Evolutionary conservation across 2,797 vertebrate species (phyloP).

Genomic region (Oryzias dopingdopingensis): DNA sequence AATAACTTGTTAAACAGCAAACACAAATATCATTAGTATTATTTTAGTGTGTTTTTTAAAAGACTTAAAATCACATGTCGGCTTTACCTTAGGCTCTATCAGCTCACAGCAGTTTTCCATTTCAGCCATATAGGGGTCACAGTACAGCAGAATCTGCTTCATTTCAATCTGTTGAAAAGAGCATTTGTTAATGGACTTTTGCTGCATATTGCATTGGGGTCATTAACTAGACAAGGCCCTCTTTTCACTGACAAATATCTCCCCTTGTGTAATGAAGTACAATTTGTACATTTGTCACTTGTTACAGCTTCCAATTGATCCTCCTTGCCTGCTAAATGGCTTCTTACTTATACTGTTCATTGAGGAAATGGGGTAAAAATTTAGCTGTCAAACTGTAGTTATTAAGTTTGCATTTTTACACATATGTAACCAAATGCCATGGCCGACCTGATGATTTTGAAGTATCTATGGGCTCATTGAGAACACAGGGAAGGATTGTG

Average conservation of each 20-base stretch:
- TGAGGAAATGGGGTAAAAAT: not conserved
- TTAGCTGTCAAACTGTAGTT: not conserved
- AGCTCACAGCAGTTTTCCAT: constrained; percentile 89
- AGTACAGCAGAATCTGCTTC: constrained; percentile 87
- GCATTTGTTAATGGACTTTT: constrained; percentile 17
- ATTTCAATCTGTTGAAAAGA: constrained; percentile 88
- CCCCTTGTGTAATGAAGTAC: not conserved
- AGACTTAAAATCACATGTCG: not conserved
- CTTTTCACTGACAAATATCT: constrained; percentile 9
- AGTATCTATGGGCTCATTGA: too few species aligned
- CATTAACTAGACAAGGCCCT: constrained; percentile 5
- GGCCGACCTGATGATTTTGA: too few species aligned
- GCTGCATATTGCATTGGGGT: constrained; percentile 6
- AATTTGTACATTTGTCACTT: constrained; percentile 10
- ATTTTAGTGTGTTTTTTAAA: not conserved
- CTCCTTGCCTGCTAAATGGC: not conserved
- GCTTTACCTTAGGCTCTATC: constrained; percentile 81
- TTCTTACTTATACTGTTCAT: too few species aligned
- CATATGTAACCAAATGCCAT: too few species aligned
- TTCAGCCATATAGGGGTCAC: constrained; percentile 82
- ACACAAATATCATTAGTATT: too few species aligned
- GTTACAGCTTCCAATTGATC: constrained; percentile 4
- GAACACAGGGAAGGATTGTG: too few species aligned
- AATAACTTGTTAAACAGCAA: too few species aligned
- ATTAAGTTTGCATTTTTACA: too few species aligned